Evolutionary conservation across 2,888 invertebrate genomes (phyloP).

Genomic region (Plebejus argus): DNA sequence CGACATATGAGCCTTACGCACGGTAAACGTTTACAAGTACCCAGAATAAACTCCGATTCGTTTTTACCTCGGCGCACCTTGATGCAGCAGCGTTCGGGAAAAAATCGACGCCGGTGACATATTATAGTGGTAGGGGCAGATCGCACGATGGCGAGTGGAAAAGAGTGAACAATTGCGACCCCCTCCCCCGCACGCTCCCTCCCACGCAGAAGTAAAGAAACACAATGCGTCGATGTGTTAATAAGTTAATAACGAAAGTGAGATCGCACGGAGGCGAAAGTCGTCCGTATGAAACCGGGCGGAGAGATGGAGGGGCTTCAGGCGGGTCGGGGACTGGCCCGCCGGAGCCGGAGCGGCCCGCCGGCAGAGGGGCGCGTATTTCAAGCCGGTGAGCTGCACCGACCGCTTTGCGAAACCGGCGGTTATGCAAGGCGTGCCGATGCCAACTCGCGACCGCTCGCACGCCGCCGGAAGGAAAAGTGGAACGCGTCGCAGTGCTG

Average conservation of each 20-base stretch:
- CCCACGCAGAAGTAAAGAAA: slow-evolving; percentile 39
- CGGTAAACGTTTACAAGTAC: slow-evolving; percentile 50
- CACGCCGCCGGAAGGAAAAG: slow-evolving; percentile 77
- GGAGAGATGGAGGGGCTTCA: slow-evolving; percentile 59
- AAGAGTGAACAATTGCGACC: neutral
- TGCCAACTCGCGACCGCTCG: slow-evolving; percentile 75
- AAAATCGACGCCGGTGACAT: neutral
- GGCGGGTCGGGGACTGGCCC: slow-evolving; percentile 53
- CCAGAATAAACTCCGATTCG: slow-evolving; percentile 20
- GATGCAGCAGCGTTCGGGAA: slow-evolving; percentile 11
- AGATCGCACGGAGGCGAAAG: slow-evolving; percentile 67
- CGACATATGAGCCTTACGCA: slow-evolving; percentile 64
- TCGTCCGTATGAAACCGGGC: slow-evolving; percentile 68
- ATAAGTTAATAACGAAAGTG: slow-evolving; percentile 66
- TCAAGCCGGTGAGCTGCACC: slow-evolving; percentile 75
- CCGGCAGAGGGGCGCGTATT: slow-evolving; percentile 72
- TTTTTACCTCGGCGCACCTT: slow-evolving; percentile 27
- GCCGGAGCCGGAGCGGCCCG: slow-evolving; percentile 50
- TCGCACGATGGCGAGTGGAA: slow-evolving; percentile 36
- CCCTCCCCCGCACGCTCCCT: slow-evolving; percentile 13
- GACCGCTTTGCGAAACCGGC: slow-evolving; percentile 77
- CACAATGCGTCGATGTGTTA: slow-evolving; percentile 55
- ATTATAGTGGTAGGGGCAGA: slow-evolving; percentile 35
- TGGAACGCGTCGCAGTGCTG: slow-evolving; percentile 78
- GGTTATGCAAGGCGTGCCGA: slow-evolving; percentile 79